Conservation (phyloP, 1,140 invertebrate genomes). For the Neodiprion lecontei region DNA sequence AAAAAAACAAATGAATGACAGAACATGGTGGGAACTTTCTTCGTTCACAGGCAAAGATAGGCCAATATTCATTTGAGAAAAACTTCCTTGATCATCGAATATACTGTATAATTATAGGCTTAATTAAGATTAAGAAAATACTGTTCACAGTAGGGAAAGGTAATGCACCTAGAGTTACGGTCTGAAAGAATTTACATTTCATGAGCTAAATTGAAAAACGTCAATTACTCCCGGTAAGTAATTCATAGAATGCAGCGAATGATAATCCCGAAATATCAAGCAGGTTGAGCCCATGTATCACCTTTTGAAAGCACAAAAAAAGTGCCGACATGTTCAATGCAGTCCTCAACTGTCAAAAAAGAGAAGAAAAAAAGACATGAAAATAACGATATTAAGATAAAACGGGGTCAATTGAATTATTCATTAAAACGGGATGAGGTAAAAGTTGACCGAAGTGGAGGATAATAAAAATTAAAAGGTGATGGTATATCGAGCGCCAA, state of each 20-base stretch:
- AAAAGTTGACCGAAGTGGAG: background rate
- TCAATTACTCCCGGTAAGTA: background rate
- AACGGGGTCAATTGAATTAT: conserved; percentile 37
- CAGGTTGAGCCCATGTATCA: conserved; percentile 11
- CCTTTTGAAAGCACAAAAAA: conserved; percentile 24
- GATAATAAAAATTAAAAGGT: background rate
- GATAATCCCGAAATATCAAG: background rate
- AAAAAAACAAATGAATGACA: too few species aligned
- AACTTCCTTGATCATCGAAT: background rate
- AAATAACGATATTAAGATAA: background rate
- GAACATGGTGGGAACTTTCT: background rate
- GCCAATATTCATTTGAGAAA: background rate
- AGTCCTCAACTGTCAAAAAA: conserved; percentile 24
- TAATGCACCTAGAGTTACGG: too few species aligned
- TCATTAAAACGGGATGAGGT: conserved; percentile 22
- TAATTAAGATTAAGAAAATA: too few species aligned
- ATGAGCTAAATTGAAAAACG: background rate
- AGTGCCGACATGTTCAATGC: conserved; percentile 32
- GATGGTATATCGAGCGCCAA: background rate
- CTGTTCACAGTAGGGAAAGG: too few species aligned
- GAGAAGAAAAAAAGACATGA: too few species aligned
- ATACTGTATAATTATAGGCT: too few species aligned
- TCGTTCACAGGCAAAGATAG: background rate
- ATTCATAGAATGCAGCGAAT: background rate
- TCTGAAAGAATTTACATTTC: too few species aligned